Evolutionary conservation across 2,888 invertebrate species (phyloP), one percentile per base, ranked within the genome.

Genomic region (Sesamia inferens): DNA sequence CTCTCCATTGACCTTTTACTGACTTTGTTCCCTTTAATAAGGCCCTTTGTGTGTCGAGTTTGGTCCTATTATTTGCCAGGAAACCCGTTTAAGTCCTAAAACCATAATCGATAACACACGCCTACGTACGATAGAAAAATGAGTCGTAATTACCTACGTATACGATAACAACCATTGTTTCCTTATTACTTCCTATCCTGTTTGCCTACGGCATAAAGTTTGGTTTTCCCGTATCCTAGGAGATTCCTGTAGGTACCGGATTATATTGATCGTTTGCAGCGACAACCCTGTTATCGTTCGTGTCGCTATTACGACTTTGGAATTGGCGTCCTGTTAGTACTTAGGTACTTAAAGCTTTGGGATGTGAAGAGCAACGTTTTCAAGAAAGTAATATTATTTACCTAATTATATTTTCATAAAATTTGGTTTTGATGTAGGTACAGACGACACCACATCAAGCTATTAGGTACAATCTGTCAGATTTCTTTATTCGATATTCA

Each of bases 171-270:
- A 5, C 5, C 11, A 10, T n/a, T 42, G 13, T 31, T 68, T 67
- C 57, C 48, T 31, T 48, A 66, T 14, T 42, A 0, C 11, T 85
- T 59, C 16, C 55, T 64, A 68, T 83, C 78, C 75, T 67, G 64
- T 61, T 61, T 63, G 22, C 24, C 14, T 66, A 59, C 61, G 48
- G 63, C 39, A 65, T 19, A 51, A 71, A 75, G 88, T 88, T 88
- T 88, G 88, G 85, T 71, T 79, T 88, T 82, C 86, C 76, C 80
- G 90, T 90, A 85, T 79, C 90, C 90, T 87, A 87, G 90, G 90
- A 78, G 84, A 89, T 89, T 84, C 86, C 71, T 76, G 71, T 76
- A 76, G 73, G 67, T 68, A 59, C 66, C 68, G 71, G 74, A 66
- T 64, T 78, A 63, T 89, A 88, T 89, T 74, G 89, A 89, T 89